Evolutionary conservation across 2,113 vertebrate species (phyloP), one percentile per base, ranked within the genome.

Genomic region (Brachypteracias leptosomus): DNA sequence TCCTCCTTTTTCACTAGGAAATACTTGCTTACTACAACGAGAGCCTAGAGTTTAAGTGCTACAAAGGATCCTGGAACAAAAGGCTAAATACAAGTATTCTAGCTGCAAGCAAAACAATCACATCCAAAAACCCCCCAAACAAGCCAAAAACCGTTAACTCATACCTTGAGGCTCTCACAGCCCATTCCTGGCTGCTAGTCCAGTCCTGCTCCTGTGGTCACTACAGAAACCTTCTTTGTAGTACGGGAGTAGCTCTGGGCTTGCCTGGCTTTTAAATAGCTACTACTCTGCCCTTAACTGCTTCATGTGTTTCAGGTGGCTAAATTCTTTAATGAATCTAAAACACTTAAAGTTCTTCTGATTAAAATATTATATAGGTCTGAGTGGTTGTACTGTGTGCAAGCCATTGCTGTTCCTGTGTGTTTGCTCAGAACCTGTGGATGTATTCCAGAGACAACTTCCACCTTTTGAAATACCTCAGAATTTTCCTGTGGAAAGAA

Each of bases 201-300:
- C 44, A 18, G 19, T 89, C 62, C 76, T 65, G 33, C 57, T 65
- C 2, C 55, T 11, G 2, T 3, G 0, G 12, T 58, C 3, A 35
- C 33, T 3, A 3, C 7, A 26, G 15, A 40, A 83, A 2, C 24
- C 5, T 47, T 57, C 18, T 11, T 40, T 70, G 5, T 22, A 14
- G 7, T 29, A 22, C 3, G 0, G 24, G 35, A 66, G 9, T 3
- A 55, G 22, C 22, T 6, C 15, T 6, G 2, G 38, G 6, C 33
- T 63, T 84, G 57, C 25, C 28, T 33, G 49, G 59, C 42, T 81
- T 88, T 67, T 90, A 63, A 90, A 75, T 65, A 74, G 65, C 70
- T 89, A 3, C 38, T 33, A 31, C 21, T 20, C 38, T 74, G 21
- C 61, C 44, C 49, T 49, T 51, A 59, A 11, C 33, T 63, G 21